A percentile compares a stretch with the other conserved stretches of the same genome.
These are phyloP conservation scores for Leptobrachium ailaonicum DNA, from an alignment of 2,113 vertebrate species.

Conservation along the genomic window DNA sequence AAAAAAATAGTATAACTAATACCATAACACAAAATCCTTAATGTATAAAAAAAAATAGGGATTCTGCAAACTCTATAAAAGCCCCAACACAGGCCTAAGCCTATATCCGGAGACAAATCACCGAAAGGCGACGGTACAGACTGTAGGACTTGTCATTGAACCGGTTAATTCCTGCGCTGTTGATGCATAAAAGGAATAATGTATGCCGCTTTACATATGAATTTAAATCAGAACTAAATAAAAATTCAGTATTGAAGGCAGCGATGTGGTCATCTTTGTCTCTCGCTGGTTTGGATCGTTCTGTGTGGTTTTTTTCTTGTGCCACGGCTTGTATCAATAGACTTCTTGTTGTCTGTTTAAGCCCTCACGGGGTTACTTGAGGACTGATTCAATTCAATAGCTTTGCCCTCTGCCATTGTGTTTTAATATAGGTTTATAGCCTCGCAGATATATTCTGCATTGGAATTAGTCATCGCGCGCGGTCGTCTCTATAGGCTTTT, in stretches of 20 bases:
- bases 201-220: constrained; percentile 51
- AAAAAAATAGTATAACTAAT: too few species aligned
- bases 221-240: constrained; percentile 67
- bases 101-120: too few species aligned
- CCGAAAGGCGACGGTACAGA: too few species aligned
- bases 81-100: too few species aligned
- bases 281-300: constrained; percentile 65
- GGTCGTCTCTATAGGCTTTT: constrained; percentile 66
- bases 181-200: constrained; percentile 62
- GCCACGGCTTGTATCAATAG: constrained; percentile 69
- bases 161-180: constrained; percentile 1
- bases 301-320: constrained; percentile 64
- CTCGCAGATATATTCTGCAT: constrained; percentile 72
- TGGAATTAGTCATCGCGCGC: constrained; percentile 74
- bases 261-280: constrained; percentile 66
- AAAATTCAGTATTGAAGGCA: constrained; percentile 68
- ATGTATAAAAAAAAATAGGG: too few species aligned
- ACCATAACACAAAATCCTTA: too few species aligned
- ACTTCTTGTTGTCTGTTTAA: constrained; percentile 70
- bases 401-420: constrained; percentile 70
- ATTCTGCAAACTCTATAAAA: too few species aligned
- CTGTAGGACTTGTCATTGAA: too few species aligned
- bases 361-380: constrained; percentile 71
- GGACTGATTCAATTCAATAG: constrained; percentile 72
- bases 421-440: constrained; percentile 73